Evolutionary conservation across 2,888 invertebrate genomes (phyloP).

Genomic region (Xylocampa areola): DNA sequence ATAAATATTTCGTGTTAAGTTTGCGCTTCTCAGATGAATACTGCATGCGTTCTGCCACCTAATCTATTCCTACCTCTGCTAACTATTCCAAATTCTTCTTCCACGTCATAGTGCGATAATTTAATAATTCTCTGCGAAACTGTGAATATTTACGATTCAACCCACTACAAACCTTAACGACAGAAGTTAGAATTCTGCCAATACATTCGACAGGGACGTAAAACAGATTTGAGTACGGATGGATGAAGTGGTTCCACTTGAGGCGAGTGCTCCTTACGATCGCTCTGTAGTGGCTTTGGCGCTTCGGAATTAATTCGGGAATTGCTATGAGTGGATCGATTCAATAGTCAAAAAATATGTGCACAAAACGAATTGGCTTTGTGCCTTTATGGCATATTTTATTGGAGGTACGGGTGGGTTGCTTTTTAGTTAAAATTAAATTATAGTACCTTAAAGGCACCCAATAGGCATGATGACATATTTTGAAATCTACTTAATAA

Average conservation of each 20-base stretch:
- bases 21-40: too few relatives aligned
- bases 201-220: conserved; percentile 35
- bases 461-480: too few relatives aligned
- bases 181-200: conserved; percentile 44
- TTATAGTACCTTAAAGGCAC: too few relatives aligned
- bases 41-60: too few relatives aligned
- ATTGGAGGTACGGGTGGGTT: too few relatives aligned
- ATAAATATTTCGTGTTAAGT: too few relatives aligned
- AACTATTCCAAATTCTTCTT: too few relatives aligned
- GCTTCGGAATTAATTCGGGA: conserved; percentile 48
- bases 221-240: conserved; percentile 62
- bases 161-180: background rate
- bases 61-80: too few relatives aligned
- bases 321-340: conserved; percentile 36
- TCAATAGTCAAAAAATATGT: conserved; percentile 45
- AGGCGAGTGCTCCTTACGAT: conserved; percentile 60
- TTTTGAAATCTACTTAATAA: too few relatives aligned
- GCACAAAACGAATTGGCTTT: conserved; percentile 21
- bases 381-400: background rate
- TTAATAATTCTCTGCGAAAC: background rate
- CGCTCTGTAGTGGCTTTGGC: conserved; percentile 51
- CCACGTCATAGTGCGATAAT: background rate
- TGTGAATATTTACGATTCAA: conserved; percentile 7
- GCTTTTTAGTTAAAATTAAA: too few relatives aligned
- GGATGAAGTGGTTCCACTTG: conserved; percentile 63